Evolutionary conservation across 2,113 vertebrate species (phyloP).

Genomic region (Pogonocichla stellata): DNA sequence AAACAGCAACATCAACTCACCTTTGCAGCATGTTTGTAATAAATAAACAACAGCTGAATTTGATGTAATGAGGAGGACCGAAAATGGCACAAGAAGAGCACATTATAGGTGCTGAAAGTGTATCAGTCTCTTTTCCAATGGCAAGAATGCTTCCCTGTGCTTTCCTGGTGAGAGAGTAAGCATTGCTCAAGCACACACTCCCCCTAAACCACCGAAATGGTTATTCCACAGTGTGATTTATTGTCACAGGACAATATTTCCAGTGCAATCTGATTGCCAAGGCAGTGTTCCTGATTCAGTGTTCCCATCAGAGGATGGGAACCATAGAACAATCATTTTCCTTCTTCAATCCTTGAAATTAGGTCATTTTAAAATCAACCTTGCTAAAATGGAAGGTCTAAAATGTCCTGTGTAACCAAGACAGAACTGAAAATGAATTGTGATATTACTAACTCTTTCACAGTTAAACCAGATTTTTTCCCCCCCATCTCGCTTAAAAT

Average conservation of each 20-base stretch:
- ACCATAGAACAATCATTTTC: background rate
- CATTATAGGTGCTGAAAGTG: background rate
- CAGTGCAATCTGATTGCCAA: constrained; percentile 45
- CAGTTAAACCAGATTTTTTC: background rate
- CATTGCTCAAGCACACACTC: background rate
- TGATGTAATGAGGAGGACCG: background rate
- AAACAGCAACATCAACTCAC: background rate
- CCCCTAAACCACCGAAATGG: background rate
- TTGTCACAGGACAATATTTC: constrained; percentile 31
- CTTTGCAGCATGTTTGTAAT: background rate
- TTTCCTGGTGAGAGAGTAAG: background rate
- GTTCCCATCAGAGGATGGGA: background rate
- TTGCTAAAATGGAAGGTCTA: constrained; percentile 17
- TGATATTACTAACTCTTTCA: background rate
- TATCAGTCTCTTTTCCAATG: background rate
- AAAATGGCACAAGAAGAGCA: background rate
- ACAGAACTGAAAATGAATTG: constrained; percentile 32
- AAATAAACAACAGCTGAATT: background rate
- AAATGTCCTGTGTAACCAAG: constrained; percentile 1
- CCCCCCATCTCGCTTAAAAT: background rate
- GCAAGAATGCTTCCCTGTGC: background rate
- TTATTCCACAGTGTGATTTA: constrained; percentile 28
- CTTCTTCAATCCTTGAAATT: background rate
- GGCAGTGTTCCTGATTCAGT: background rate
- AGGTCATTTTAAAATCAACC: background rate